Evolutionary conservation across 2,113 vertebrate species (phyloP), one percentile per base, ranked within the genome.

Genomic region (Thalassoma bifasciatum): DNA sequence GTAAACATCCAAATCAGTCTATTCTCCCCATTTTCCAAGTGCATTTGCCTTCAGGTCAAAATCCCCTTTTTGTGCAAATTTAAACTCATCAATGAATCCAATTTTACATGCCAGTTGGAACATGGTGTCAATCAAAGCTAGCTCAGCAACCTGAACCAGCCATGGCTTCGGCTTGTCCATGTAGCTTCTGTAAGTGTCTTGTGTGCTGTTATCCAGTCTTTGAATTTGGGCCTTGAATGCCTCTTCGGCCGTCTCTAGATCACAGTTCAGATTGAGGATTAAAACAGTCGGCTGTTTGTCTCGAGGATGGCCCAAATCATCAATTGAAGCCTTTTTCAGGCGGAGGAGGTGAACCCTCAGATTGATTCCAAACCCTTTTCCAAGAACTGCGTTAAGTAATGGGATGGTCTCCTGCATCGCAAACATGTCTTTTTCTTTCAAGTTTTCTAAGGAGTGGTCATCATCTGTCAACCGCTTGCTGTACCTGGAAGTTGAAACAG

Each of bases 11-110:
- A 34, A 12, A 21, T 2, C 52, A 22, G 40, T 12, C 46, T 61
- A 66, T 13, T 68, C 16, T 30, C 13, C 6, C 68, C 68, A 77
- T 8, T 57, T 63, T 52, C 22, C 8, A 2, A 71, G 36, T 24
- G 61, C 36, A 40, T 64, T 34, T 2, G 37, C 50, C 46, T 44
- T 76, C 19, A 80, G 72, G 46, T 80, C 68, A 68, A 84, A 67
- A 67, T 79, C 54, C 2, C 67, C 54, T 38, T n/a, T 64, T 16
- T 72, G 51, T 19, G 30, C 34, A 38, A 40, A 10, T 17, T 40
- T 13, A 47, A 19, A 17, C 17, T 58, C n/a, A 36, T 1, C 1
- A 16, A 13, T 16, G 11, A 10, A 2, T 22, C 4, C 14, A 58
- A 12, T 36, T 7, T 3, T 4, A 42, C 13, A 37, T 0, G 10